Base-by-base conservation (phyloP, 2,113 vertebrate species). In the Syrmaticus mikado region DNA sequence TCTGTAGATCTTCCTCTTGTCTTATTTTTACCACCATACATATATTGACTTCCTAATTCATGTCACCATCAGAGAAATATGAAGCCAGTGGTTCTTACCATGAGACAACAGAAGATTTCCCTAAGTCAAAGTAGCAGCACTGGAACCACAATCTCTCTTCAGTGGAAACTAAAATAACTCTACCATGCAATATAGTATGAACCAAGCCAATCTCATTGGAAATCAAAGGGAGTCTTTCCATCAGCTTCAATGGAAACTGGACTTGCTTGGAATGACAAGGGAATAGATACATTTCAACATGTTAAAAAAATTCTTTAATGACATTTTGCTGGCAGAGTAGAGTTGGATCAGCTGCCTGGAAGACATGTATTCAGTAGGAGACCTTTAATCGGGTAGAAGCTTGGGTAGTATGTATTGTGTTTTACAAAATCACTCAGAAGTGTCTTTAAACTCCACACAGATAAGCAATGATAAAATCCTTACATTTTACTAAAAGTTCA, bases 401-500 rank as follows among this genome's bases (percentile, higher is more conserved):
- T 75, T 79, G 64, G 38, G 25, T 62, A 85, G 28, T 65, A 48
- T 81, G 95, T 91, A 60, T 11, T 68, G 6, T 0, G 27, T 80
- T 77, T 78, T 74, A 40, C 53, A 91, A 60, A 94, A 21, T 5
- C 13, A 48, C 67, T 77, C 32, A 43, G 48, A 41, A 50, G 8
- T 61, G 17, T 93, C 71, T 93, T 94, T 81, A 93, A 94, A 91
- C 19, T 90, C 11, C 19, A 46, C 60, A 60, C 46, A 89, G 27
- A 57, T 14, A 78, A 61, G 81, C 50, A 88, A 48, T 58, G 50
- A 8, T 70, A 30, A 60, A 41, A 67, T 84, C 58, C 70, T 75
- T 90, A 36, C 92, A 93, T 94, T 96, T 97, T 92, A 61, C 72
- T 84, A 96, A 92, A 65, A 86, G 77, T 91, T 90, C 71, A 86